Conservation (phyloP, 2,888 invertebrate species). For the Xestia rhomboidea region DNA sequence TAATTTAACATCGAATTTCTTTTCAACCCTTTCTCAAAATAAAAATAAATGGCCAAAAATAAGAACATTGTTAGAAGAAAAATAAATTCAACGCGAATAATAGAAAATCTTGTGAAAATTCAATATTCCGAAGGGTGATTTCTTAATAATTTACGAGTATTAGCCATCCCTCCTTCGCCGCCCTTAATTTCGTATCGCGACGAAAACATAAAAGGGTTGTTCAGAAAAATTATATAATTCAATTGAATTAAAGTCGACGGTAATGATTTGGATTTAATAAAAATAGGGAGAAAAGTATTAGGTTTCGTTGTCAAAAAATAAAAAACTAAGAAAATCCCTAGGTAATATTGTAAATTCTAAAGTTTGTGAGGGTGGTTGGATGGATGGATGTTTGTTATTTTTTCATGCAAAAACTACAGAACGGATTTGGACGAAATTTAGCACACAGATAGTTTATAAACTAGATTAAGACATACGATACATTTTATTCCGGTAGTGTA, state of each 20-base stretch:
- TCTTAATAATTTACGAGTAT: conserved; percentile 68
- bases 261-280: conserved; percentile 38
- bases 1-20: neutral
- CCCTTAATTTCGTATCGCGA: conserved; percentile 71
- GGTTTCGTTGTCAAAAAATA: neutral
- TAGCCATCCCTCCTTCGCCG: conserved; percentile 60
- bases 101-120: conserved; percentile 55
- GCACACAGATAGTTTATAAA: too few species aligned
- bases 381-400: too few species aligned
- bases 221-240: conserved; percentile 63
- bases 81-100: conserved; percentile 55
- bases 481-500: too few species aligned
- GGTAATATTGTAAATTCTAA: too few species aligned
- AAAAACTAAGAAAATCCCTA: neutral
- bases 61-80: conserved; percentile 50
- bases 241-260: conserved; percentile 61
- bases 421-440: too few species aligned
- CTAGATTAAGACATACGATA: too few species aligned
- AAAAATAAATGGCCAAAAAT: conserved; percentile 32
- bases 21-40: conserved; percentile 22
- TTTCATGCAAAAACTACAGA: too few species aligned
- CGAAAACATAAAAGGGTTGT: conserved; percentile 73
- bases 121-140: conserved; percentile 66
- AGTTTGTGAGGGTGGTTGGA: too few species aligned
- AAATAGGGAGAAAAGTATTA: neutral